Percentiles rank a stretch among this genome's conserved stretches.
phyloP scores from a whole-genome alignment of 2,888 invertebrate genomes.

The Drosophila robusta region DNA sequence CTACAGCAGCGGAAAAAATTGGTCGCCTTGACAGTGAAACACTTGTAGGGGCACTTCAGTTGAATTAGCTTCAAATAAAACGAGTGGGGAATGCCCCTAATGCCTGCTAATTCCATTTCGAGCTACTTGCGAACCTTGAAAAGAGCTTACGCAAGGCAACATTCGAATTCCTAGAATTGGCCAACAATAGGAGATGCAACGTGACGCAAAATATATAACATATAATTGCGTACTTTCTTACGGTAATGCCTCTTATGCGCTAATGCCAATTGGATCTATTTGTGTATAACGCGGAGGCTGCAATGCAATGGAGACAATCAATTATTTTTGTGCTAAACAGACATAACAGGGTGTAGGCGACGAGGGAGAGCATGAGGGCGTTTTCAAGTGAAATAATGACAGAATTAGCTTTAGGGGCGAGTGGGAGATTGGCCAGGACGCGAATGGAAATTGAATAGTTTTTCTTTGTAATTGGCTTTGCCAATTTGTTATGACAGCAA shows the following conservation, averaged over 20 bases:
- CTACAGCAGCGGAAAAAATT: slow-evolving; percentile 11
- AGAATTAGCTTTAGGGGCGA: too few species aligned
- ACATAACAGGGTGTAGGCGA: too few species aligned
- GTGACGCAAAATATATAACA: not conserved
- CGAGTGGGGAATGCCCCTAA: slow-evolving; percentile 11
- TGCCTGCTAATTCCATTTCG: slow-evolving; percentile 4
- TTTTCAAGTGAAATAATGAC: too few species aligned
- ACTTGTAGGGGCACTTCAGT: slow-evolving; percentile 31
- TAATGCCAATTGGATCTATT: not conserved
- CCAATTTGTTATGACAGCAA: too few species aligned
- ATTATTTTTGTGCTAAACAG: too few species aligned
- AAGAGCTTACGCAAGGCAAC: not conserved
- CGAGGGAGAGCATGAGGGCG: too few species aligned
- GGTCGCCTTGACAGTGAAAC: slow-evolving; percentile 26
- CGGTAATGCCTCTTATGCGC: not conserved
- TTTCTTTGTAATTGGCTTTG: too few species aligned
- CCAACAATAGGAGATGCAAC: not conserved
- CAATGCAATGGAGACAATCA: not conserved
- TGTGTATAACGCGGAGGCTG: not conserved
- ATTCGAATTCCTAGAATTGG: not conserved
- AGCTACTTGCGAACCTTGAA: not conserved
- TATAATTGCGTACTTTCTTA: not conserved
- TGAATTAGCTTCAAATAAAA: slow-evolving; percentile 15
- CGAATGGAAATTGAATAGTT: too few species aligned
- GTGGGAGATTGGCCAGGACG: too few species aligned